Base-by-base conservation (phyloP, 2,888 invertebrate genomes). In the Periphyllus acericola region DNA sequence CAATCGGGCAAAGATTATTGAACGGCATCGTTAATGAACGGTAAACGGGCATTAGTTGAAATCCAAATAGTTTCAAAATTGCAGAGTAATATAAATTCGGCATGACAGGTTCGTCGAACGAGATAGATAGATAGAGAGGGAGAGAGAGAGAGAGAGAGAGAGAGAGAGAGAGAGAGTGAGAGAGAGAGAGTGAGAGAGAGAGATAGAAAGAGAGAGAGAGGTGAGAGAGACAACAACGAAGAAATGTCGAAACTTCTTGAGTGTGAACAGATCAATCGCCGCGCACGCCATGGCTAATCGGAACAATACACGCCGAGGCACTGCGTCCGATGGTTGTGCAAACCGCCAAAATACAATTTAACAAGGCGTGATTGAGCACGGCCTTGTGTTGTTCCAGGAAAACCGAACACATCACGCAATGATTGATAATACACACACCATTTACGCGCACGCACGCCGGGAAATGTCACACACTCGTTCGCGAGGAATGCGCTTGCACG, bases 241-340 rank as follows among this genome's bases (percentile, higher is more conserved):
- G 71, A 75, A 3, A 40, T 87, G 86, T 74, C 80, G 86, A 87
- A 80, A 87, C 80, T 25, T 32, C 55, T 60, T 32, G 1, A 66
- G 40, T 80, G 80, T 60, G 52, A 72, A 80, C 79, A 34, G 72
- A 80, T 80, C 72, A 46, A 72, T 86, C 60, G 80, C 29, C 55
- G 80, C 55, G 74, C 36, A 55, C 72, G 80, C 86, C 86, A 80
- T 87, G 80, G 60, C 80, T 79, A 87, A 87, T 87, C 80, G 74
- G n/a, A 9, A 80, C 79, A 40, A 36, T 60, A 60, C 29, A 72
- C 68, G 55, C 34, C 52, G 55, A 72, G 52, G 46, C 17, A 40
- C 80, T 21, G 21, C 66, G 52, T 34, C 17, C 25, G 66, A 25
- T 9, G 79, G 66, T 87, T 80, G 72, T 80, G 86, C 72, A 87